phyloP scores from a whole-genome alignment of 2,888 invertebrate genomes.

The Anodontia alba region DNA sequence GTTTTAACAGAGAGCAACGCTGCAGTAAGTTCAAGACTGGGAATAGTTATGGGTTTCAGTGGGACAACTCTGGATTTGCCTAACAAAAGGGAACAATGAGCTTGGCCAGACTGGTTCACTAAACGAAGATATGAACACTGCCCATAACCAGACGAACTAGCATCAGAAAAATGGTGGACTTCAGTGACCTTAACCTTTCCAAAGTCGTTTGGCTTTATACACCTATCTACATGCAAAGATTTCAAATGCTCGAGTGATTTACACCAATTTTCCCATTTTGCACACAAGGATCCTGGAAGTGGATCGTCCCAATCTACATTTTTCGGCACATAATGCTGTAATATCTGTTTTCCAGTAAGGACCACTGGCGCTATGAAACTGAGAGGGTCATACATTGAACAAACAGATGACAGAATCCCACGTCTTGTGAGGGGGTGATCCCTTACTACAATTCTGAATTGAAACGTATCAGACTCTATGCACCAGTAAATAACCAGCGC shows the following conservation, averaged over 20 bases:
- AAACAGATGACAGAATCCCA: slow-evolving; percentile 28
- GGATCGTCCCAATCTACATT: slow-evolving; percentile 58
- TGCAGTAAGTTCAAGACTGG: slow-evolving; percentile 34
- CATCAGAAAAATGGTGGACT: slow-evolving; percentile 37
- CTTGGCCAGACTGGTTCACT: slow-evolving; percentile 18
- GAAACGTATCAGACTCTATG: slow-evolving; percentile 44
- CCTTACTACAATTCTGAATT: slow-evolving; percentile 36
- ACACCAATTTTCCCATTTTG: slow-evolving; percentile 39
- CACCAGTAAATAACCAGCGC: slow-evolving; percentile 61
- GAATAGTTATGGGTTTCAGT: slow-evolving; percentile 39
- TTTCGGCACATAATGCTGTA: slow-evolving; percentile 50
- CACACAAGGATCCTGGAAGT: slow-evolving; percentile 32
- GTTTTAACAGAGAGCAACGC: slow-evolving; percentile 30
- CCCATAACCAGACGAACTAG: slow-evolving; percentile 51
- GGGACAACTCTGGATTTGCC: slow-evolving; percentile 61
- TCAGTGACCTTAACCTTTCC: not conserved
- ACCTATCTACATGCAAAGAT: too few species aligned
- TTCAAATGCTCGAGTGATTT: not conserved
- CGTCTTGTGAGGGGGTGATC: slow-evolving; percentile 41
- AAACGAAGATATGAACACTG: slow-evolving; percentile 57
- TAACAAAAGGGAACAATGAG: slow-evolving; percentile 55
- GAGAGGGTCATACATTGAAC: slow-evolving; percentile 55
- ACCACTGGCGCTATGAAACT: slow-evolving; percentile 58
- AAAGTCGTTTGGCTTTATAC: slow-evolving; percentile 9
- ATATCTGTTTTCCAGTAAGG: slow-evolving; percentile 46